These are phyloP conservation scores for Phyllotreta cruciferae DNA, from an alignment of 2,888 invertebrate genomes.

Conservation along the genomic window DNA sequence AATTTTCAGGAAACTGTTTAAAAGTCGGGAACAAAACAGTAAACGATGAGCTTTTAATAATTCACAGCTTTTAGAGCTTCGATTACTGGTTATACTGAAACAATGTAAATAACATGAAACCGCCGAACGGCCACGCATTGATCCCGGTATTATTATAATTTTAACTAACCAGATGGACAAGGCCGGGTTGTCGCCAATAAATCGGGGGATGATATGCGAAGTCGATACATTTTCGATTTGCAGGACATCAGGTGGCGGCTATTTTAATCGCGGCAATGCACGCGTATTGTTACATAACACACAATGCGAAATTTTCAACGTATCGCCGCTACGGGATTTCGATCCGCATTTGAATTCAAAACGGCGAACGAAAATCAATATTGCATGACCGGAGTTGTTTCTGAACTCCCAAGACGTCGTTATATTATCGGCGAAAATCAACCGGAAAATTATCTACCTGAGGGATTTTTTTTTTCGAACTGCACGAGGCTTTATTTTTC, in stretches of 20 bases:
- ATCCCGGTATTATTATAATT: too few relatives aligned
- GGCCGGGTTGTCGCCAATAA: constrained; percentile 7
- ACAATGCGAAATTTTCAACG: constrained; percentile 23
- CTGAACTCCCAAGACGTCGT: constrained; percentile 22
- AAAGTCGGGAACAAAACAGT: too few relatives aligned
- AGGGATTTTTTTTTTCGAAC: too few relatives aligned
- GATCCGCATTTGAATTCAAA: constrained; percentile 21
- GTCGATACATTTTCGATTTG: constrained; percentile 30
- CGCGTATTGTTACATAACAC: constrained; percentile 25
- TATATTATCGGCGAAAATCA: neutral
- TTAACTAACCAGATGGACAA: constrained; percentile 6
- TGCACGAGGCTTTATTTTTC: too few relatives aligned
- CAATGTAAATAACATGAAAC: too few relatives aligned
- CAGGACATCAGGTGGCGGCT: constrained; percentile 28
- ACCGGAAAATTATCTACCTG: too few relatives aligned
- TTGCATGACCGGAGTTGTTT: constrained; percentile 28
- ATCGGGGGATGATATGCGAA: constrained; percentile 7
- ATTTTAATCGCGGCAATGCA: constrained; percentile 31
- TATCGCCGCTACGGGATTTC: constrained; percentile 13
- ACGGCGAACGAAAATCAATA: constrained; percentile 33
- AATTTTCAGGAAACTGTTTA: too few relatives aligned
- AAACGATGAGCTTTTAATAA: too few relatives aligned
- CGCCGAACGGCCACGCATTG: too few relatives aligned
- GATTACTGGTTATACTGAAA: too few relatives aligned
- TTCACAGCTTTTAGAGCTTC: too few relatives aligned